Base-by-base conservation (phyloP, 1,140 invertebrate genomes). In the Mycetomoellerius zeteki region DNA sequence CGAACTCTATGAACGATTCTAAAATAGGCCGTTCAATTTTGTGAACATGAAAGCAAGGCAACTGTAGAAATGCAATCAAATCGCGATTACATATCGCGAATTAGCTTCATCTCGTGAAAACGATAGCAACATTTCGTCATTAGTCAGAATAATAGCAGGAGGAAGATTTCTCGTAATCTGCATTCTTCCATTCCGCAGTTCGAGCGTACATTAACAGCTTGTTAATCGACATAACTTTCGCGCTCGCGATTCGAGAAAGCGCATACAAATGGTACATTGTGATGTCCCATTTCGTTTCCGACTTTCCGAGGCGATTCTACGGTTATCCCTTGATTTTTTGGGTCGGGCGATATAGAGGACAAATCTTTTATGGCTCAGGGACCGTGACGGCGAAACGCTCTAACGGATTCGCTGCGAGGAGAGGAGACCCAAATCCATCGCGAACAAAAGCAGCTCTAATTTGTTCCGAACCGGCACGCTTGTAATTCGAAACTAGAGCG, bases 361-460 rank as follows among this genome's bases (percentile, higher is more conserved):
- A 78, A 80, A 89, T 90, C 78, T 80, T 54, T 90, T 80, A 76
- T 75, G 85, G 78, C 62, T 65, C 85, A n/a, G 60, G 54, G 78
- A 89, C 88, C 89, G 73, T 90, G 89, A 90, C 89, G 88, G 60
- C 56, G 88, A 87, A 89, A 89, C 78, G 78, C 65, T 89, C 86
- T 90, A 89, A 90, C 69, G 78, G 89, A 73, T 37, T 72, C 27
- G 43, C 37, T 19, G 10, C 21, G 47, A 58, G 67, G 33, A 67
- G 27, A 71, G 56, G 27, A 85, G 78, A 80, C 64, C 62, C 85
- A 86, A 88, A 88, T 87, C 71, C 87, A 84, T 84, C 71, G 77
- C 24, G 71, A 82, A 81, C 87, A 87, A 89, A 84, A 89, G 86
- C 85, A 54, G 52, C 54, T 87, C 78, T 75, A 85, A 88, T 89